Evolutionary conservation across 2,113 vertebrate genomes (phyloP), one percentile per base, ranked within the genome.

Genomic region (Podilymbus podiceps): DNA sequence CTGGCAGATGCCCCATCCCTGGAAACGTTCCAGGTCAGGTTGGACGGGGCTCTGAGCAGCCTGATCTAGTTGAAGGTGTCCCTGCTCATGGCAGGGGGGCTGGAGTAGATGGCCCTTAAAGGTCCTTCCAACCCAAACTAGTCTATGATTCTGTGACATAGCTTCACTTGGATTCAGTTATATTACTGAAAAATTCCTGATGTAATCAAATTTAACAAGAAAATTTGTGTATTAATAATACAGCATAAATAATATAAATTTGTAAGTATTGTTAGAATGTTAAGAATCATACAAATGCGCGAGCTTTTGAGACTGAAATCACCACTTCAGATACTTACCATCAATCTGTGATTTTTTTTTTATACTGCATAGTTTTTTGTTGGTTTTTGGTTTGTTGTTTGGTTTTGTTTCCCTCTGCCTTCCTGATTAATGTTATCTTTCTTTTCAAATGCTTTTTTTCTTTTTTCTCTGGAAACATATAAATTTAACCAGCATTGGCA

Each of bases 401-500:
- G 49, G 30, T 56, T 72, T 53, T 58, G 33, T 67, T 53, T 58
- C 30, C 12, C 40, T 72, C 20, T 90, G 52, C 38, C 49, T 71
- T 85, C 19, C 44, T 88, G 67, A 94, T 88, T 81, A 89, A 85
- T 85, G 59, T 81, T 79, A 59, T 68, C 76, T 69, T 74, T 91
- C 50, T 82, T 90, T 93, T 85, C 75, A 95, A 71, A 86, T 23
- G 80, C 4, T 47, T 85, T 90, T 90, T 77, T 92, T 30, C 28
- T 46, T 55, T 91, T 91, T 69, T 64, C 58, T 49, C n/a, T 27
- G 60, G 80, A 88, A 89, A 25, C 58, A 33, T 50, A 73, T 91
- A 91, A 89, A 96, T 96, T 76, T 76, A 85, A 71, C 66, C 53
- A 81, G 89, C 69, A 79, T 33, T 76, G 90, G 49, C 59, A 52